These are phyloP conservation scores for Podiceps cristatus DNA, from an alignment of 2,113 vertebrate species.

Conservation along the genomic window DNA sequence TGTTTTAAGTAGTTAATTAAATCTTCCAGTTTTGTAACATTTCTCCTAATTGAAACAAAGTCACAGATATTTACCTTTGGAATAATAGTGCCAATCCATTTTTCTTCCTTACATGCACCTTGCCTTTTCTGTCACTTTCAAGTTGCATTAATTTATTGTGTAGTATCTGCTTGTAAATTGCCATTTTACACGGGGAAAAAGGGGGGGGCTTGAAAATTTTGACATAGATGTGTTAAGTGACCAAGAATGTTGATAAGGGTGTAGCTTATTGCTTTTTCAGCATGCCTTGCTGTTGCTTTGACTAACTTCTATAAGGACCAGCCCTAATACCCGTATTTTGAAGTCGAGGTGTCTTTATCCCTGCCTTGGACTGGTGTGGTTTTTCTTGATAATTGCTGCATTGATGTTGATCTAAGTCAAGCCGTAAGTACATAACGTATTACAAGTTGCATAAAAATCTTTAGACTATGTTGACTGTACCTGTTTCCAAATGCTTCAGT, in stretches of 20 bases:
- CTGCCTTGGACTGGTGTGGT: not conserved
- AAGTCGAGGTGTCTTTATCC: not conserved
- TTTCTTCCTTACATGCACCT: not conserved
- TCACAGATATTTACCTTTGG: not conserved
- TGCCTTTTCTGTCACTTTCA: not conserved
- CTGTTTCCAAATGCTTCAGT: not conserved
- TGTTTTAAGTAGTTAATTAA: not conserved
- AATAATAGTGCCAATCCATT: conserved; percentile 21
- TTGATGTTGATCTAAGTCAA: not conserved
- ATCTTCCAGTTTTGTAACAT: not conserved
- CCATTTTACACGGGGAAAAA: too few relatives aligned
- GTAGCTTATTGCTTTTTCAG: conserved; percentile 21
- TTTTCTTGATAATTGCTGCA: conserved; percentile 1
- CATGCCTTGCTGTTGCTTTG: conserved; percentile 28
- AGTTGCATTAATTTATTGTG: not conserved
- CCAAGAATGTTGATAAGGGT: not conserved
- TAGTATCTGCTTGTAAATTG: not conserved
- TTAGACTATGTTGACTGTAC: not conserved
- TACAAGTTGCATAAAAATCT: not conserved
- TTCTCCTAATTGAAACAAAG: conserved; percentile 19
- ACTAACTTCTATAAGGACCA: conserved; percentile 40
- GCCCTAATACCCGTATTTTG: not conserved
- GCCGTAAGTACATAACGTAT: not conserved
- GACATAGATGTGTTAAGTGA: not conserved
- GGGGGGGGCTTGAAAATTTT: not conserved